Percentiles rank a stretch among this genome's conserved stretches.
These are phyloP conservation scores for Neocloeon triangulifer DNA, from an alignment of 1,140 invertebrate species.

Conservation along the genomic window DNA sequence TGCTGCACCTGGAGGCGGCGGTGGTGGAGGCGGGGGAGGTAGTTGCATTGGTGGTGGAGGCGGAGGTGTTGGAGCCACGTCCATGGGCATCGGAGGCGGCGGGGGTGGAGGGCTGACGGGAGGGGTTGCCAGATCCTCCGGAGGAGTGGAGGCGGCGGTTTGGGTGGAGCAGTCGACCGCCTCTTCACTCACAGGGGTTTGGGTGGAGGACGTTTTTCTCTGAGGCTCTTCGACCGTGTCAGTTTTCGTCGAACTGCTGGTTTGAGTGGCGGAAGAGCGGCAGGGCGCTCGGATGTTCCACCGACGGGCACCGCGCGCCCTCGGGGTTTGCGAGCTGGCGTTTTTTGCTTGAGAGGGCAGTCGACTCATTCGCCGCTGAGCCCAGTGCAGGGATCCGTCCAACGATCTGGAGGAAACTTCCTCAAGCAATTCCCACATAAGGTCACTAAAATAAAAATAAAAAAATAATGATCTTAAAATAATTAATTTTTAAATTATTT, in stretches of 20 bases:
- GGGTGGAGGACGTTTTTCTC: constrained; percentile 8
- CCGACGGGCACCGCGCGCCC: neutral
- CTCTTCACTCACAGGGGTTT: too few relatives aligned
- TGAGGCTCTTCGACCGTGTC: too few relatives aligned
- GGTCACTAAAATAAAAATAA: too few relatives aligned
- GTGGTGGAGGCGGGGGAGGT: constrained; percentile 9
- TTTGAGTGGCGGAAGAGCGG: neutral
- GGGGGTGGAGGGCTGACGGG: constrained; percentile 9
- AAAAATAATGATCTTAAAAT: too few relatives aligned
- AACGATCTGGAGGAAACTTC: constrained; percentile 12
- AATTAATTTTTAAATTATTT: too few relatives aligned
- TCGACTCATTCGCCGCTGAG: too few relatives aligned
- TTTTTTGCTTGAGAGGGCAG: too few relatives aligned
- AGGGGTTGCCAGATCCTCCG: neutral
- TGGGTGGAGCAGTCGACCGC: constrained; percentile 10
- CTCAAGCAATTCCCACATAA: constrained; percentile 13
- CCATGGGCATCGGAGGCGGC: constrained; percentile 2
- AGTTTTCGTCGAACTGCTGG: too few relatives aligned
- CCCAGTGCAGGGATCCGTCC: too few relatives aligned
- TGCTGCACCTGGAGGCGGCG: constrained; percentile 2
- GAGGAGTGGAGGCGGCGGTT: constrained; percentile 5
- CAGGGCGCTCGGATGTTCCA: neutral
- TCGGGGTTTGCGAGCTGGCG: too few relatives aligned
- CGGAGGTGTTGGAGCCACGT: constrained; percentile 8
- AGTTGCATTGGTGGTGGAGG: neutral